Base-by-base conservation (phyloP, 2,888 invertebrate genomes). In the Cotesia congregata region DNA sequence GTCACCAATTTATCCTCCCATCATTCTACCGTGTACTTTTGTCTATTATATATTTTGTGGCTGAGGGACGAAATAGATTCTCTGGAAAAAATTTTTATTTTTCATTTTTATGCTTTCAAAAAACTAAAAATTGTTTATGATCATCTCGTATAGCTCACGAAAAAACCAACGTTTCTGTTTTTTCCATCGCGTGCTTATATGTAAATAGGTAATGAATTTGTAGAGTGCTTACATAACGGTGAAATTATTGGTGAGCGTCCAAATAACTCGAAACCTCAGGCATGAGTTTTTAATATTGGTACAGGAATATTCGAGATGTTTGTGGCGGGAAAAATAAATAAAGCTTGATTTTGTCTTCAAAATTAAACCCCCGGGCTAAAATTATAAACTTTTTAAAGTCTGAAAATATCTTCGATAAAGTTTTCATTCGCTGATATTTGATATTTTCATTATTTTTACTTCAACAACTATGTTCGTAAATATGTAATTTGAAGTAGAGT, bases 1-100 rank as follows among this genome's bases (percentile, higher is more conserved):
- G 15, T 39, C 72, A 41, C 64, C 41, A 72, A 72, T 72, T 72
- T 72, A 72, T 72, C 30, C 30, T 30, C 30, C 3, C 30, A 30
- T 30, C 30, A 30, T 30, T 30, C 30, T 30, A 30, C 30, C 3
- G 0, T 30, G 30, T 30, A 30, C 67, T 67, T n/a, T n/a, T 4
- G 30, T n/a, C 39, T 39, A 40, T 12, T 67, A 39, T 67, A 39
- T 67, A 17, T 30, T 67, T 39, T 38, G 40, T 67, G 15, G n/a
- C 12, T 30, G 38, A 39, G 30, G 30, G 30, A 30, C 4, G 3
- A 30, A 30, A 30, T 30, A 30, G 30, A 30, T 30, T 30, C 3
- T 30, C 3, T 30, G 3, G 30, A 30, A 30, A 30, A 30, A 30
- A 30, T 30, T 30, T 30, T 30, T 30, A 30, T 30, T 30, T 30